Percentiles rank a stretch among this genome's conserved stretches.
Conservation (phyloP, 2,888 invertebrate genomes). For the Cancer borealis region DNA sequence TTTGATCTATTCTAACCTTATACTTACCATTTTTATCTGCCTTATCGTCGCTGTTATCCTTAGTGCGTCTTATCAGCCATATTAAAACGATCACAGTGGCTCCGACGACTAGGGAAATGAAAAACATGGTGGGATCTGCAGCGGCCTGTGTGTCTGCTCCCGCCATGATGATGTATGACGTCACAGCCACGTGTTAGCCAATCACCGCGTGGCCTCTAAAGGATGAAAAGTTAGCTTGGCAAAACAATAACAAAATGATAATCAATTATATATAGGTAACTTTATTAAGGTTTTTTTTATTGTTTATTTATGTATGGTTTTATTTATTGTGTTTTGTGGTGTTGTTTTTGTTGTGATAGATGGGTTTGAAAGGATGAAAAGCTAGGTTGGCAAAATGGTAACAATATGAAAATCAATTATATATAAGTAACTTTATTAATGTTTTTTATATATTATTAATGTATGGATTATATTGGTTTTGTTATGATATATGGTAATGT, state of each 20-base stretch:
- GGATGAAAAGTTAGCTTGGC: slow-evolving; percentile 16
- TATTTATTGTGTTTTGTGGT: too few species aligned
- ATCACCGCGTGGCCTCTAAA: slow-evolving; percentile 60
- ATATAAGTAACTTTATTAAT: too few species aligned
- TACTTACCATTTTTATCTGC: slow-evolving; percentile 49
- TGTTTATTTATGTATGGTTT: too few species aligned
- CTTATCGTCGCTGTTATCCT: background rate
- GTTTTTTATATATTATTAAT: too few species aligned
- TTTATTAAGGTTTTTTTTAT: too few species aligned
- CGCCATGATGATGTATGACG: slow-evolving; percentile 69
- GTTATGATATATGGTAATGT: too few species aligned
- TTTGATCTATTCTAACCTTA: background rate
- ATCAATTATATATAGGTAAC: slow-evolving; percentile 26
- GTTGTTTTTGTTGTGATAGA: too few species aligned
- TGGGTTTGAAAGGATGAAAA: too few species aligned
- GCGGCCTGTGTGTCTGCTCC: slow-evolving; percentile 59
- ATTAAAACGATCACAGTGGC: slow-evolving; percentile 60
- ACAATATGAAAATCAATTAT: background rate
- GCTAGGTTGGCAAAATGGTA: too few species aligned
- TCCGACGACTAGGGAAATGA: slow-evolving; percentile 61
- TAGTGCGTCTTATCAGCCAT: slow-evolving; percentile 60
- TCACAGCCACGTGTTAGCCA: slow-evolving; percentile 74
- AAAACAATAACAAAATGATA: slow-evolving; percentile 68
- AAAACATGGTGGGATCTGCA: slow-evolving; percentile 58
- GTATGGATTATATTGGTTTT: too few species aligned